A percentile compares a stretch with the other conserved stretches of the same genome.
These are phyloP conservation scores for Vespertilio murinus DNA, from an alignment of 2,797 vertebrate species.

Conservation along the genomic window DNA sequence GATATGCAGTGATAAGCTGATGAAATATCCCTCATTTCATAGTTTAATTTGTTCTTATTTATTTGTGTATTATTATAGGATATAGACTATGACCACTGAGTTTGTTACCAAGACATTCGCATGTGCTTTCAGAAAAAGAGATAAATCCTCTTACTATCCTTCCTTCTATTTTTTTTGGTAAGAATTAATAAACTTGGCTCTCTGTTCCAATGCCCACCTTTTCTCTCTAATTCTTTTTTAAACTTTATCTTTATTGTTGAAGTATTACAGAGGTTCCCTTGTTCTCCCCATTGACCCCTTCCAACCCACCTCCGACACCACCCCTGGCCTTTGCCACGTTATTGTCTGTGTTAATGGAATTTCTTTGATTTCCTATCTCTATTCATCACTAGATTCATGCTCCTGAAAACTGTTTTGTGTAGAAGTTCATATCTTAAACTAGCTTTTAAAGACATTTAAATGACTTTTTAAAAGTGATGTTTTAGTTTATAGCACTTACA, in stretches of 20 bases:
- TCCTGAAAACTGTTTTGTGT: background rate
- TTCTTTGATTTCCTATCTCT: background rate
- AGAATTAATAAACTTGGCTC: slow-evolving; percentile 16
- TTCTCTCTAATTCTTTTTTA: slow-evolving; percentile 31
- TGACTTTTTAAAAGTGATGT: background rate
- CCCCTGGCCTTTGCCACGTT: too few species aligned
- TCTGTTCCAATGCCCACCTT: background rate
- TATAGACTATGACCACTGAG: background rate
- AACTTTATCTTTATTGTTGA: background rate
- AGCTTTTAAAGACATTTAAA: slow-evolving; percentile 20
- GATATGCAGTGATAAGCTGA: background rate
- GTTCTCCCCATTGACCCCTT: too few species aligned
- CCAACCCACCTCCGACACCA: too few species aligned
- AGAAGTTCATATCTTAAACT: background rate
- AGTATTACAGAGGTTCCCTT: too few species aligned
- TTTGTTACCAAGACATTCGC: background rate
- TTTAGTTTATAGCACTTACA: background rate
- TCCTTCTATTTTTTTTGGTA: background rate
- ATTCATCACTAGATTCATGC: background rate
- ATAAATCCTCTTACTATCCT: background rate
- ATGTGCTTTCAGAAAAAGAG: background rate
- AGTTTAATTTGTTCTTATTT: background rate
- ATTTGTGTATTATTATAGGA: background rate
- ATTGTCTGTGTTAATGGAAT: too few species aligned
- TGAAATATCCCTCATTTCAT: background rate